Evolutionary conservation across 2,797 vertebrate species (phyloP).

Genomic region (Cephalopachus bancanus): DNA sequence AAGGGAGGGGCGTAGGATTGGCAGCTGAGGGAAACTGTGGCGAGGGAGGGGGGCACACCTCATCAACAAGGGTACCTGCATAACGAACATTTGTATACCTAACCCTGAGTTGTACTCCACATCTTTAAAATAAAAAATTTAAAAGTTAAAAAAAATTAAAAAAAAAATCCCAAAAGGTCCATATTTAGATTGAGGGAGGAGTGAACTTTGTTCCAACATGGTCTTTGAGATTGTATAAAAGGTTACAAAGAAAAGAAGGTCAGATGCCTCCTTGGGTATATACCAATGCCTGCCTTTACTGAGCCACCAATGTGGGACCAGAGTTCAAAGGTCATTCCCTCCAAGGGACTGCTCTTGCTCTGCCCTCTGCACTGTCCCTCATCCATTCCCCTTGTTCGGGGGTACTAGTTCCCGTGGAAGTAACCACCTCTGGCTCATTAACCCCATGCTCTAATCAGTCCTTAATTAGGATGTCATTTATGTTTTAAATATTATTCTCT

Average conservation of each 20-base stretch:
- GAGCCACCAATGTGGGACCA: neutral
- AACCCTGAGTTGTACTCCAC: too few relatives aligned
- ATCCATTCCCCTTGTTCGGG: neutral
- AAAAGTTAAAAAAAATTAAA: too few relatives aligned
- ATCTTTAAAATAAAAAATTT: too few relatives aligned
- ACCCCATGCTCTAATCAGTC: neutral
- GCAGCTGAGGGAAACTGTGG: too few relatives aligned
- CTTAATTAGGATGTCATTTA: neutral
- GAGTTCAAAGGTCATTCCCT: neutral
- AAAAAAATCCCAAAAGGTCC: too few relatives aligned
- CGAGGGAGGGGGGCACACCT: too few relatives aligned
- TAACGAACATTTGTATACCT: too few relatives aligned
- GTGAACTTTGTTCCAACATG: neutral
- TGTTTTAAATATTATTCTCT: neutral
- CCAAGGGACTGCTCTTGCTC: neutral
- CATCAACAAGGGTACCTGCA: too few relatives aligned
- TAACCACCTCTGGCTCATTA: neutral
- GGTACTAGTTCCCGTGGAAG: neutral
- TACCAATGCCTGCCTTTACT: neutral
- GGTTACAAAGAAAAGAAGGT: neutral
- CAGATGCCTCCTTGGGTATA: neutral
- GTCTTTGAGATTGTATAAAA: conserved; percentile 1
- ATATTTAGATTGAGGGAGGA: neutral
- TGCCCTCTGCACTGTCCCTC: neutral
- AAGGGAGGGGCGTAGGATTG: too few relatives aligned